Evolutionary conservation across 2,797 vertebrate species (phyloP), one percentile per base, ranked within the genome.

Genomic region (Euphonia xanthogaster): DNA sequence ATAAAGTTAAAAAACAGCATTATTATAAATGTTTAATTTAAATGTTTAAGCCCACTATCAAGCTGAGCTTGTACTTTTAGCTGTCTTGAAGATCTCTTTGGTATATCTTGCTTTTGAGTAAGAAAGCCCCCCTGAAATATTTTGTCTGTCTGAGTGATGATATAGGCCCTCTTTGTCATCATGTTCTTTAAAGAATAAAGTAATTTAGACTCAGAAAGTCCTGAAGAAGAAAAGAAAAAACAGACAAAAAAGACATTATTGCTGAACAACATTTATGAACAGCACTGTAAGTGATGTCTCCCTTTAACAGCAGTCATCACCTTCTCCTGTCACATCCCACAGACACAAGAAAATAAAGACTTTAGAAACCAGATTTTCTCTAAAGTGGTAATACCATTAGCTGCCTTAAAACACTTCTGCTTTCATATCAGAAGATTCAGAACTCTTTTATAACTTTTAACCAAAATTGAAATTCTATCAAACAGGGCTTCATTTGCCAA

Each of bases 321-420:
- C 91, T 95, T 87, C 83, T 93, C 63, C 70, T 88, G 93, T 95
- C 93, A 94, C 83, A 93, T 94, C 76, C 30, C 37, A 58, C 27
- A 93, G 87, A 90, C 47, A 63, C 24, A 61, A 70, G 67, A 67
- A 97, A 96, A 95, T 83, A 97, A 97, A 78, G 67, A 21, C 10
- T 39, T 93, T 86, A 62, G 60, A 77, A 93, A 80, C 31, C 12
- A 45, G 65, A 72, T 97, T 95, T 96, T 93, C 71, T 93, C 55
- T 81, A 58, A 30, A 31, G 24, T 0, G 2, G 31, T 53, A 81
- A 86, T 79, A 86, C 13, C 16, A 67, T 83, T 91, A 89, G 5
- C 27, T 17, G 76, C 48, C 23, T 91, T 71, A 54, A 73, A 82
- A n/a, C 24, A 27, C 70, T 87, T 81, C 35, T 9, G 5, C 35